Percentiles rank a stretch among this genome's conserved stretches.
Evolutionary conservation across 1,140 invertebrate species (phyloP).

Genomic region (Zaprionus kolodkinae): DNA sequence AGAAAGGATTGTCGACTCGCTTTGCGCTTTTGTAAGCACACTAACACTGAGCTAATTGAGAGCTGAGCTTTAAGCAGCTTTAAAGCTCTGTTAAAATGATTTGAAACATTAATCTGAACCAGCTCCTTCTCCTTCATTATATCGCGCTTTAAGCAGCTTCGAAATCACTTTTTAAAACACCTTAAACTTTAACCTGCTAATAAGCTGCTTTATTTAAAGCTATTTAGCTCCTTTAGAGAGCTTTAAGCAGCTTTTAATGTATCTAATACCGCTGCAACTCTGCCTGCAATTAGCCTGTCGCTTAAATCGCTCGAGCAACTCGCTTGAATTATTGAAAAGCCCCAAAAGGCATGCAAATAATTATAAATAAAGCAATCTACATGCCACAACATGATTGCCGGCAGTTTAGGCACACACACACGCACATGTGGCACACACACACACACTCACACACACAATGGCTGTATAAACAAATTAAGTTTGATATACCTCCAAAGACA

Average conservation of each 20-base stretch:
- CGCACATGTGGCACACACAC: constrained; percentile 23
- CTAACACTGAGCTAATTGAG: neutral
- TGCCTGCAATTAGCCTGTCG: constrained; percentile 9
- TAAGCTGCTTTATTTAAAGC: neutral
- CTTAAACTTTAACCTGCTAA: neutral
- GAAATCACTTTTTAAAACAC: neutral
- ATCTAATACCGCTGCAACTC: neutral
- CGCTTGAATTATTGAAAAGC: constrained; percentile 35
- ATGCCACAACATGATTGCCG: constrained; percentile 38
- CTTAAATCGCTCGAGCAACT: constrained; percentile 28
- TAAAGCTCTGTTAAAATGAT: neutral
- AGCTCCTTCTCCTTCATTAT: too few species aligned
- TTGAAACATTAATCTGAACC: neutral
- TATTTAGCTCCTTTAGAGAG: neutral
- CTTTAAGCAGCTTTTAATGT: constrained; percentile 4
- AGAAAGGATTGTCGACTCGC: neutral
- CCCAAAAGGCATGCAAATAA: constrained; percentile 39
- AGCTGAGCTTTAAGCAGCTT: neutral
- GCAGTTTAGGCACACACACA: constrained; percentile 20
- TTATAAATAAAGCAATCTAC: constrained; percentile 65
- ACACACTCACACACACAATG: constrained; percentile 18
- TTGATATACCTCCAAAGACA: constrained; percentile 26
- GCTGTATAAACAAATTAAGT: constrained; percentile 38
- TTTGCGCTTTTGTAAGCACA: neutral
- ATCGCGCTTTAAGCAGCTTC: neutral